Conservation (phyloP, 2,113 vertebrate genomes). For the Tylochromis polylepis region DNA sequence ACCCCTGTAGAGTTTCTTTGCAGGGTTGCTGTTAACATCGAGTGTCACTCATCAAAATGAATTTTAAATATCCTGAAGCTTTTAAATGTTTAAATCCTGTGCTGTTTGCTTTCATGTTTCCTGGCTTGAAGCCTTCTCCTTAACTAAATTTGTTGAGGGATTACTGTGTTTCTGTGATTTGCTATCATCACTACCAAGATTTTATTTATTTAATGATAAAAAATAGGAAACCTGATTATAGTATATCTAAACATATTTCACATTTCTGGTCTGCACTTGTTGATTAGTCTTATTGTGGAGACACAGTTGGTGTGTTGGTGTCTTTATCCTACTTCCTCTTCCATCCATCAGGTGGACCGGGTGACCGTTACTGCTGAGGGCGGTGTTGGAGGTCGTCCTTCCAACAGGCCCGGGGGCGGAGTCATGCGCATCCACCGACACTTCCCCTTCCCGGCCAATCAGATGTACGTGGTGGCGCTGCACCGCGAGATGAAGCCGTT, state of each 20-base stretch:
- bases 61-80: background rate
- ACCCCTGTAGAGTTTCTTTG: background rate
- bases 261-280: background rate
- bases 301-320: background rate
- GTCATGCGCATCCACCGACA: conserved; percentile 81
- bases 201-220: background rate
- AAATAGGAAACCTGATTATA: background rate
- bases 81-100: background rate
- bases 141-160: background rate
- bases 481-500: conserved; percentile 85
- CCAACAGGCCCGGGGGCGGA: conserved; percentile 79
- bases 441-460: conserved; percentile 82
- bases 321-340: background rate
- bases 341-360: conserved; percentile 69
- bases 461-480: conserved; percentile 87
- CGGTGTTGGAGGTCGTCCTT: conserved; percentile 38
- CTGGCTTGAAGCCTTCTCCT: background rate
- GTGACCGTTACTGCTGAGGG: conserved; percentile 81
- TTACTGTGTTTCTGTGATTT: background rate
- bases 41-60: background rate
- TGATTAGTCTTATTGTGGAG: background rate
- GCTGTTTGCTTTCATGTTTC: background rate
- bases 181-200: background rate
- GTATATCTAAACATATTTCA: background rate
- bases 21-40: background rate